Base-by-base conservation (phyloP, 2,113 vertebrate genomes). In the Hystrix brachyura region DNA sequence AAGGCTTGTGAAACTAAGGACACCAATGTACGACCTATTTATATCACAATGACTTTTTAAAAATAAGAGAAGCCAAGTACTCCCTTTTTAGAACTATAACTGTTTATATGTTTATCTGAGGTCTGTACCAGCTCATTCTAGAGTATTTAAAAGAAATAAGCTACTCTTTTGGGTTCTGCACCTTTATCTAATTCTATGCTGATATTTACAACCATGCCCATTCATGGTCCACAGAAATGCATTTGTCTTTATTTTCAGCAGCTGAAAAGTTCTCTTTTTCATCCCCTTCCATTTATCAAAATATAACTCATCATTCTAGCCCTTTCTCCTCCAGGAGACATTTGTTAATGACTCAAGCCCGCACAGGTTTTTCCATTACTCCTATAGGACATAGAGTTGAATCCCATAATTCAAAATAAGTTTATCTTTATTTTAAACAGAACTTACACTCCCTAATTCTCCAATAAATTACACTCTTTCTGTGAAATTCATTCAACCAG, bases 101-200 rank as follows among this genome's bases (percentile, higher is more conserved):
- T 57, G 53, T 46, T 15, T 83, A 5, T 71, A 12, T 71, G 53
- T 64, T 71, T 72, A 53, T 64, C 51, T 67, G 60, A 59, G 25
- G 21, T 27, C 62, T 48, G 0, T 62, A 84, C 34, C 15, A 65
- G 62, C 11, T 91, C 46, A 91, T 84, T 71, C 83, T 62, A 64
- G 5, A 83, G 78, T n/a, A 55, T 83, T 88, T 48, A 72, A 62
- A 89, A 92, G 60, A 89, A 57, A 92, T 71, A 83, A 88, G 57
- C 48, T 65, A 46, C 57, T 90, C 17, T 69, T 60, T n/a, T 55
- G 57, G 25, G 7, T 72, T 74, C 29, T 85, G 53, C 23, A 23
- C 38, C 81, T 17, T 84, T 53, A 18, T 43, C 23, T 53, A 74
- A 76, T 19, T 92, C 67, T 92, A 19, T 38, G n/a, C 32, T 74